A percentile compares a stretch with the other conserved stretches of the same genome.
Evolutionary conservation across 2,113 vertebrate genomes (phyloP).

Genomic region (Tympanuchus pallidicinctus): DNA sequence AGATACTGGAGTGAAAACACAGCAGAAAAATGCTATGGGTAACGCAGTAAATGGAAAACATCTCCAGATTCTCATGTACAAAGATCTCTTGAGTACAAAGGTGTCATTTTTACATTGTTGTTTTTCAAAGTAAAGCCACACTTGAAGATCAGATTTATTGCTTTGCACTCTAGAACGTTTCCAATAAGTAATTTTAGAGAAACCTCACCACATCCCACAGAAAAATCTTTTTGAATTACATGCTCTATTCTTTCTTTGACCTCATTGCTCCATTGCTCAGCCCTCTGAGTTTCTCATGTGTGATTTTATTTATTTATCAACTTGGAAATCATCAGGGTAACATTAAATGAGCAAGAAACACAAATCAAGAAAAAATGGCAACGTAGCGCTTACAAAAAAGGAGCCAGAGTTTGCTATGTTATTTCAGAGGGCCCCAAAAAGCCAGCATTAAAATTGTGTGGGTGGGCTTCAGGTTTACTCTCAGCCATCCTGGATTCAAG

Average conservation of each 20-base stretch:
- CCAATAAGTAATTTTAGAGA: conserved; percentile 25
- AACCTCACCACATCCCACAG: not conserved
- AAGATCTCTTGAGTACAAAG: not conserved
- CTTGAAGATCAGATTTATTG: conserved; percentile 11
- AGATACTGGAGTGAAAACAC: not conserved
- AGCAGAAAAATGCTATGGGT: not conserved
- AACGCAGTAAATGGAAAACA: not conserved
- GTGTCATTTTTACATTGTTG: conserved; percentile 1
- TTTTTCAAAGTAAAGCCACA: conserved; percentile 35
- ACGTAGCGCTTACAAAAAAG: not conserved
- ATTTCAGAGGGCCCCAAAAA: not conserved
- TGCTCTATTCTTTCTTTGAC: not conserved
- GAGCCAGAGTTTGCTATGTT: not conserved
- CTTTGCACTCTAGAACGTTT: conserved; percentile 16
- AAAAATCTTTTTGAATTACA: conserved; percentile 38
- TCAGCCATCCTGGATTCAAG: not conserved
- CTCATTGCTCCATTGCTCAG: not conserved
- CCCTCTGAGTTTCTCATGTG: not conserved
- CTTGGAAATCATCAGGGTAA: conserved; percentile 28
- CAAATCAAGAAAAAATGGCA: not conserved
- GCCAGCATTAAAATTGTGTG: not conserved
- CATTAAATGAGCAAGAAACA: conserved; percentile 8
- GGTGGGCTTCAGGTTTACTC: not conserved
- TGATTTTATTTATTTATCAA: conserved; percentile 50
- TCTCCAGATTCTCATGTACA: not conserved